These are phyloP conservation scores for Lasioglossum leucozonium DNA, from an alignment of 2,888 invertebrate species.

Conservation along the genomic window DNA sequence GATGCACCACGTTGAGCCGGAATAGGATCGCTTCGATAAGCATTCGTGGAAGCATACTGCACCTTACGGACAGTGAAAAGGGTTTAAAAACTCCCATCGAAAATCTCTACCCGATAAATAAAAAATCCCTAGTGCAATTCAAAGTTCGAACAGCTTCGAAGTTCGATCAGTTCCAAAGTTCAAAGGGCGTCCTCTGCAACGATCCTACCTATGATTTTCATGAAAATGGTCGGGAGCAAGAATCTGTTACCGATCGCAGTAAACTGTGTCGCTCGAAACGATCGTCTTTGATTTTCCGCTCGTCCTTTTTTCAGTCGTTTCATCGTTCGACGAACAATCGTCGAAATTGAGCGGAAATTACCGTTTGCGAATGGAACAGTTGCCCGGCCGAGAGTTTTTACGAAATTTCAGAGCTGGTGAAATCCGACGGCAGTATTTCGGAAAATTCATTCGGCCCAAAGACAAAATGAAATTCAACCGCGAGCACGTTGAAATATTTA, in stretches of 20 bases:
- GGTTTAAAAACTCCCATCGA: neutral
- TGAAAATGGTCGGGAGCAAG: neutral
- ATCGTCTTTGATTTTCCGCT: neutral
- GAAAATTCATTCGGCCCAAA: neutral
- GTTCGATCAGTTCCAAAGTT: neutral
- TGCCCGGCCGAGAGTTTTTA: slow-evolving; percentile 5
- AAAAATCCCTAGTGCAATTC: neutral
- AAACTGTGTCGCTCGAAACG: neutral
- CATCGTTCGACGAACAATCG: neutral
- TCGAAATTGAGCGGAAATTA: slow-evolving; percentile 46
- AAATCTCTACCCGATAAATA: neutral
- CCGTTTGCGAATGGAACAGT: slow-evolving; percentile 4
- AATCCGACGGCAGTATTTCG: neutral
- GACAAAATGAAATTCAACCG: neutral
- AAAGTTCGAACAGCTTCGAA: neutral
- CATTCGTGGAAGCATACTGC: neutral
- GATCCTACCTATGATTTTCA: neutral
- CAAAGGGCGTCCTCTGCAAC: neutral
- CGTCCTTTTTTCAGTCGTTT: neutral
- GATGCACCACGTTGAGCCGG: neutral
- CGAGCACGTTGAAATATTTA: slow-evolving; percentile 34
- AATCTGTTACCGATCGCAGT: neutral
- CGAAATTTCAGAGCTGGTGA: neutral
- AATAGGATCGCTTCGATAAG: too few relatives aligned
- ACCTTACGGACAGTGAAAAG: neutral